Evolutionary conservation across 2,888 invertebrate genomes (phyloP), one percentile per base, ranked within the genome.

Genomic region (Hypercompe scribonia): DNA sequence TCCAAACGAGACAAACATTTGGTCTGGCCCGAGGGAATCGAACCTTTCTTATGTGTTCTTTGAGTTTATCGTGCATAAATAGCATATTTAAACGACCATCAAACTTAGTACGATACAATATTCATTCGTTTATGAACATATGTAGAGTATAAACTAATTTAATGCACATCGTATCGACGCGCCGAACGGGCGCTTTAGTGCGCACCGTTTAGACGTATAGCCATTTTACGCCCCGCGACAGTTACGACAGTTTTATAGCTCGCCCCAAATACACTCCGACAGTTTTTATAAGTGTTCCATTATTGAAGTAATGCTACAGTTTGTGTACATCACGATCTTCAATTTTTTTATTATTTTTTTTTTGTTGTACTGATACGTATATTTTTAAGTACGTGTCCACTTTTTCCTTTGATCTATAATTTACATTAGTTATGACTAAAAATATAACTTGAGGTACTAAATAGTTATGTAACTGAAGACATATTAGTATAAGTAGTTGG

Each of bases 191-290:
- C 80, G 80, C 82, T 88, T 88, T 87, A 88, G 81, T 81, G 86
- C 82, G 76, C 77, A 84, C 73, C 90, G 88, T 88, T 90, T 89
- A 89, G 89, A 84, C 88, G 88, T 90, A 91, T 88, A 81, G 84
- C 84, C 79, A 81, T 87, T 90, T 91, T 89, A 90, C 81, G 84
- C 74, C 71, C 77, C 80, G 78, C 74, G 79, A 79, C 81, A 76
- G 75, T 86, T 79, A 84, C 80, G 78, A 68, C 73, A 67, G 78
- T 81, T 89, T 89, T 88, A 88, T 79, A 81, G 79, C 67, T 72
- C 79, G 75, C 81, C 69, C 68, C 76, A 72, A 80, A 84, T 83
- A 83, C 76, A 80, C 77, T 78, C 80, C 68, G 78, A 76, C 84
- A 78, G 72, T 77, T 83, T 83, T 81, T 80, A 77, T 81, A 80